A percentile compares a stretch with the other conserved stretches of the same genome.
These are phyloP conservation scores for Charadrius vociferus DNA, from an alignment of 2,113 vertebrate species.

Conservation along the genomic window DNA sequence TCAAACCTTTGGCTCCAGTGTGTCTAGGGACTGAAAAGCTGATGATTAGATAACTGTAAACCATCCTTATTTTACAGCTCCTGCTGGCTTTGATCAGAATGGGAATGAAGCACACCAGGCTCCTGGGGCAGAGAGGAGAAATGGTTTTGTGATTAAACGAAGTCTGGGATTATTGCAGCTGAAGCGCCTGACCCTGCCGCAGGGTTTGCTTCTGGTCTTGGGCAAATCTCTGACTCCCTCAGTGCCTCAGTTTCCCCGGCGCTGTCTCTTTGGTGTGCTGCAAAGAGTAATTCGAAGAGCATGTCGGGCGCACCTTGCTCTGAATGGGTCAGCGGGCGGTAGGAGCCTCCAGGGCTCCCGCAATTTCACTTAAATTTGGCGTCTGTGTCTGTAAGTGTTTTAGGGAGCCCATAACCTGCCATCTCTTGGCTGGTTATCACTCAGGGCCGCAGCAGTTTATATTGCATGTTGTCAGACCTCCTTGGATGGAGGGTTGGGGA, in stretches of 20 bases:
- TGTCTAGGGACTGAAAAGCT: constrained; percentile 26
- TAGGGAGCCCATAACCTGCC: background rate
- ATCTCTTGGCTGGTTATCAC: background rate
- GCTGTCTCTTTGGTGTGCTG: background rate
- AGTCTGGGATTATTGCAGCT: background rate
- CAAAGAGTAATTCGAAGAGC: background rate
- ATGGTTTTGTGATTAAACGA: background rate
- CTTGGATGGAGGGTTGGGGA: background rate
- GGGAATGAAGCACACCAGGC: background rate
- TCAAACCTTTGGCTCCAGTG: background rate
- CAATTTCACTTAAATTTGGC: background rate
- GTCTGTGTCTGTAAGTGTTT: background rate
- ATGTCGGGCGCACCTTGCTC: background rate
- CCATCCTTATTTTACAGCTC: background rate
- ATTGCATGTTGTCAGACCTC: accelerated
- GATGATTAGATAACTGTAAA: constrained; percentile 55
- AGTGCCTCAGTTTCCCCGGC: background rate
- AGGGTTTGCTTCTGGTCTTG: background rate
- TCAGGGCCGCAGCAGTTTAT: background rate
- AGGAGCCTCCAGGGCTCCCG: background rate
- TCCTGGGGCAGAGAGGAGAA: background rate
- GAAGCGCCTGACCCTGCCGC: background rate
- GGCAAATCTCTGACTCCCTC: background rate
- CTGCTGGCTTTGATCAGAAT: background rate
- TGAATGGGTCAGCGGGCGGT: background rate